These are phyloP conservation scores for Loris lydekkerianus DNA, from an alignment of 2,797 vertebrate species.

Conservation along the genomic window DNA sequence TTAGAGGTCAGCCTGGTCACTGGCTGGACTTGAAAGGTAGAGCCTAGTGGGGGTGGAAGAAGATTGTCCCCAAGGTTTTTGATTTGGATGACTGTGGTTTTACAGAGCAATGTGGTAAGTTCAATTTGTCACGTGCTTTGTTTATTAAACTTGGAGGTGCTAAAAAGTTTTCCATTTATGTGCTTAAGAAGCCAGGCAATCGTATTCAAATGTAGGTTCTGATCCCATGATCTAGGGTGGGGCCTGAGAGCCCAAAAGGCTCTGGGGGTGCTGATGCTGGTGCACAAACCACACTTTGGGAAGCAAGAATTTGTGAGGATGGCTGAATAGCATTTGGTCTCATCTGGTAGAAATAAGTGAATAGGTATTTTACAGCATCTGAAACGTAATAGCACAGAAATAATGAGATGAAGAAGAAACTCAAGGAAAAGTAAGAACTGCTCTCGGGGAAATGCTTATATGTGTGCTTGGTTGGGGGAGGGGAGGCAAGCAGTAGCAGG, in stretches of 20 bases:
- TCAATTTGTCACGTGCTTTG: neutral
- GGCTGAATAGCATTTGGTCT: neutral
- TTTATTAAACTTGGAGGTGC: neutral
- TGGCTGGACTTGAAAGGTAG: neutral
- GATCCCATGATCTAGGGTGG: neutral
- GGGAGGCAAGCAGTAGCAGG: neutral
- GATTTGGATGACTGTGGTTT: neutral
- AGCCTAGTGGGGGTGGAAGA: neutral
- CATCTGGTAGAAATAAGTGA: neutral
- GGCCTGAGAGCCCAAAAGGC: neutral
- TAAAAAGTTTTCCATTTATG: neutral
- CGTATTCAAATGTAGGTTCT: neutral
- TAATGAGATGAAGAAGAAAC: neutral
- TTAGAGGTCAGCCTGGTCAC: neutral
- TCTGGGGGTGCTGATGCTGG: neutral
- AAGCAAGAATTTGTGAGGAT: neutral
- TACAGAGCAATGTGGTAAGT: neutral
- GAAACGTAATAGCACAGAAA: conserved; percentile 27
- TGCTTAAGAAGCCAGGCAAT: neutral
- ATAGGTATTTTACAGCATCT: neutral
- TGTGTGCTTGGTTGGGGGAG: too few species aligned
- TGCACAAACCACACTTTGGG: neutral
- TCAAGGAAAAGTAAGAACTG: neutral
- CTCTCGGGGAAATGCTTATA: neutral
- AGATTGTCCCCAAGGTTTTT: neutral